Evolutionary conservation across 2,113 vertebrate species (phyloP), one percentile per base, ranked within the genome.

Genomic region (Ranitomeya imitator): DNA sequence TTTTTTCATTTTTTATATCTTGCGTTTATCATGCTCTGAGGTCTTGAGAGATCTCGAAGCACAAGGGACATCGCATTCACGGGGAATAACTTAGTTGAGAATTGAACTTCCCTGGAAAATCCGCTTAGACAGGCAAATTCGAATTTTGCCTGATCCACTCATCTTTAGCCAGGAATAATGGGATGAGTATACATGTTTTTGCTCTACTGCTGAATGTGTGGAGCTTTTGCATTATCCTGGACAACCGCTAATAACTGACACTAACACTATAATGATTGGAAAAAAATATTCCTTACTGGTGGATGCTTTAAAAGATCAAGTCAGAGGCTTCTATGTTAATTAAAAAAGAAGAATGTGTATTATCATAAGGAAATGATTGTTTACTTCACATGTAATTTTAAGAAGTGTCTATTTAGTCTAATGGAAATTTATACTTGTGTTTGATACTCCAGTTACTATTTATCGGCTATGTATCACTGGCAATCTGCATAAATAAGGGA

Each of bases 381-480:
- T 85, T 85, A 71, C 69, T 26, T 85, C 55, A 45, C 83, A 57
- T 85, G 54, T 85, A 57, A 85, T 74, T 85, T 59, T 23, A 55
- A 84, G 82, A 69, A 74, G 21, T 85, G 83, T 85, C 54, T 85
- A 74, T 85, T 85, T 85, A 76, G 52, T 74, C 54, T 59, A n/a
- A 71, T 18, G 37, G 73, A 85, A 85, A 73, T 14, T 59, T 69
- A 18, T 26, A 14, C 23, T 60, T 85, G 83, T 59, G 26, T 85
- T 10, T 85, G 15, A n/a, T 85, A 71, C 63, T 69, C 45, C 51
- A 54, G 6, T 69, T 85, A 85, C 83, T 55, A 14, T 65, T 69
- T 52, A 23, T 85, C 69, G 3, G 4, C 11, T 85, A 5, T 85
- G 52, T 71, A 71, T 71, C 31, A 31, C 26, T 65, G 14, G 26